Base-by-base conservation (phyloP, 2,113 vertebrate species). In the Rhadina sibilatrix region DNA sequence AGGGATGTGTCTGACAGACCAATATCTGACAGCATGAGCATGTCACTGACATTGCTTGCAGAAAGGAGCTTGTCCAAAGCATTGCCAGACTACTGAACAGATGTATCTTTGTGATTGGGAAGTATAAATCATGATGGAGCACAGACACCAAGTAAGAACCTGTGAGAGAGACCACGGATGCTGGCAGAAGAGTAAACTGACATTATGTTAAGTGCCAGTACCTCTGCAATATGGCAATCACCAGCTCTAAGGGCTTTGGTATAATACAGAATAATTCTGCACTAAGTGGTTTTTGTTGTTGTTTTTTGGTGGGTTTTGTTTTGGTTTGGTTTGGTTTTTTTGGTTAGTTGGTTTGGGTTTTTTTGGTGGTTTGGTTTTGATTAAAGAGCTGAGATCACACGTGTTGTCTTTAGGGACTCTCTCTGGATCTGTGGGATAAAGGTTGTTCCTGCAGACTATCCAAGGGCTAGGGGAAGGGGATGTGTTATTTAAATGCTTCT, bases 141-240 rank as follows among this genome's bases (percentile, higher is more conserved):
- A 11, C 12, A 28, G 10, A 22, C 35, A 75, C 44, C 57, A 37
- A 60, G 83, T 57, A 85, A 57, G 22, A 78, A 82, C n/a, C 57
- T 57, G 7, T 65, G 37, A 25, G 52, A 92, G 50, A 65, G 49
- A 49, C 74, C 14, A 4, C 8, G 38, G 47, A 6, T 24, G 9
- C n/a, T 85, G 90, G 78, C 78, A 75, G 57, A 74, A 88, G 40
- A 85, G n/a, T 40, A 83, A 59, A 66, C 50, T 78, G 74, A 75
- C 6, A 2, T 40, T 49, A 37, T 16, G 35, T 19, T 25, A 53
- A 52, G 38, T n/a, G 52, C 46, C 30, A 76, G 21, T 50, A 33
- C 27, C 30, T 91, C 78, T 72, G 53, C 28, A 38, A 12, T 61
- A 63, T 8, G 30, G 33, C 23, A 83, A 4, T 12, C 44, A 25